Conservation (phyloP, 2,888 invertebrate species). For the Cephalotes varians region DNA sequence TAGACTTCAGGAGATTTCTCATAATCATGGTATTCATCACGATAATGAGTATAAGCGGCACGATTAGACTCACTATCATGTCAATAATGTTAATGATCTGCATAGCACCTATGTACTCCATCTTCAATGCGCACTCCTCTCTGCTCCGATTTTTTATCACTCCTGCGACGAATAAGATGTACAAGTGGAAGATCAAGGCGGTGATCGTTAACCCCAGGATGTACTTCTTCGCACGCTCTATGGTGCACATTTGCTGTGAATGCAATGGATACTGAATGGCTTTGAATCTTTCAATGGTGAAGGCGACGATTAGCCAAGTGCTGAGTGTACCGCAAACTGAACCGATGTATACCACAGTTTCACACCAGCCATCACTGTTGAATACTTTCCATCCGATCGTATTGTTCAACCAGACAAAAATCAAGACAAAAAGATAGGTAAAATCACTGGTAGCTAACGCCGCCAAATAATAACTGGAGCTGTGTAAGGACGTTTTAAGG, state of each 20-base stretch:
- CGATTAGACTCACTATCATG: constrained; percentile 88
- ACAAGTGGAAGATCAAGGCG: constrained; percentile 85
- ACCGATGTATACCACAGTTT: constrained; percentile 86
- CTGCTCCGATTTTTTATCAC: constrained; percentile 80
- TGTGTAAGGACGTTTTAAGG: constrained; percentile 88
- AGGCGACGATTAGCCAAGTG: constrained; percentile 90
- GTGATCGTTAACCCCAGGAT: constrained; percentile 85
- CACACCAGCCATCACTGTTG: constrained; percentile 88
- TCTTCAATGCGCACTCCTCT: constrained; percentile 86
- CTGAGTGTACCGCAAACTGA: constrained; percentile 89
- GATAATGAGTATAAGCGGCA: constrained; percentile 88
- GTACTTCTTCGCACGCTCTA: constrained; percentile 87
- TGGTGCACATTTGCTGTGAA: constrained; percentile 88
- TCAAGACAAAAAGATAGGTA: constrained; percentile 87
- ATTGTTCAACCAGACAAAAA: constrained; percentile 87
- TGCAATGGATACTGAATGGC: constrained; percentile 89
- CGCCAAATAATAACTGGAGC: constrained; percentile 89
- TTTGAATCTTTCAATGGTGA: constrained; percentile 90
- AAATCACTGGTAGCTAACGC: constrained; percentile 89
- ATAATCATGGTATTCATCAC: constrained; percentile 89
- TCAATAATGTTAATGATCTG: constrained; percentile 88
- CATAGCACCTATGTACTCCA: constrained; percentile 87
- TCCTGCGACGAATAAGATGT: constrained; percentile 86
- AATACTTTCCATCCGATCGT: constrained; percentile 86
- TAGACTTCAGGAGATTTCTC: constrained; percentile 86